Base-by-base conservation (phyloP, 2,888 invertebrate species). In the Parochlus steinenii region DNA sequence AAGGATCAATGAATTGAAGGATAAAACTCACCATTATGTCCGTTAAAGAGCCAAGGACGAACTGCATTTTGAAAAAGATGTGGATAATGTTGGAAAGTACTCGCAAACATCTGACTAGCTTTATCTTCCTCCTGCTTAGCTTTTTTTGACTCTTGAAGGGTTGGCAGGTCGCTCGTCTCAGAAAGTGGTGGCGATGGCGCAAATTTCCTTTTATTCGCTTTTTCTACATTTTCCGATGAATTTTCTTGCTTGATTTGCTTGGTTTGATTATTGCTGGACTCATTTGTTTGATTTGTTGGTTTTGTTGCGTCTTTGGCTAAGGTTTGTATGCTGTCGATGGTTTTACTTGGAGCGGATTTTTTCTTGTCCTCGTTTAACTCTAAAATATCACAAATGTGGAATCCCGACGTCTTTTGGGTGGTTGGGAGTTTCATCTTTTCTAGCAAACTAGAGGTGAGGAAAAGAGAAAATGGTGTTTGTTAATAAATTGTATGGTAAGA, bases 351-450 rank as follows among this genome's bases (percentile, higher is more conserved):
- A n/a, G 8, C 27, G 26, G 7, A 18, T 12, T 18, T 33, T 24
- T n/a, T 17, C 17, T 28, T 34, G 11, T 53, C 66, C 45, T 81
- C 81, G 50, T 87, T 87, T 47, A 92, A 65, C 47, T 92, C 89
- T 50, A 92, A 65, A 50, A 92, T 90, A 56, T 92, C 90, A 47
- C 87, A 83, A 49, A 92, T 90, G 51, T 86, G 85, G 60, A 92
- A 92, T 40, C 89, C 82, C 27, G 76, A 76, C 1, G 28, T 22
- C 22, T 27, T 27, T 11, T 34, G 27, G 79, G 66, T 50, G 76
- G 76, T 34, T 75, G 77, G 76, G 67, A 79, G 75, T 60, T 80
- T 80, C 70, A 80, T 79, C 47, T 74, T 77, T 55, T 85, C 85
- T 54, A 85, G 61, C 40, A 85, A 63, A 50, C 85, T 85, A 67